phyloP scores from a whole-genome alignment of 2,797 vertebrate genomes.

The Alfaro cultratus region DNA sequence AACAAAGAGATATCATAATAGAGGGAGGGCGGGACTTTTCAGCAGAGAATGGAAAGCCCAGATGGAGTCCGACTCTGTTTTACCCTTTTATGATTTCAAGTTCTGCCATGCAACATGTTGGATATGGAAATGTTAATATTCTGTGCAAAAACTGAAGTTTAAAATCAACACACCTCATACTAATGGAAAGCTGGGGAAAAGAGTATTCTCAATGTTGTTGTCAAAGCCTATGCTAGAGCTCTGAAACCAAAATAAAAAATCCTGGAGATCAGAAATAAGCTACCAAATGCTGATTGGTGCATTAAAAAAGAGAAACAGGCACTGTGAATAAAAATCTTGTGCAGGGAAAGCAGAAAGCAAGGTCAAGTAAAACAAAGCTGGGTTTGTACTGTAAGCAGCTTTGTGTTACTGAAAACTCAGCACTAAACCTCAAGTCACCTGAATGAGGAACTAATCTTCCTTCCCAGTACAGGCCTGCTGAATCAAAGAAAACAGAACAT shows the following conservation, averaged over 20 bases:
- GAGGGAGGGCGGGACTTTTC: neutral
- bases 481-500: neutral
- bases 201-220: neutral
- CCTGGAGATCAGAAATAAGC: too few relatives aligned
- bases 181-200: neutral
- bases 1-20: too few relatives aligned
- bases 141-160: neutral
- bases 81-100: neutral
- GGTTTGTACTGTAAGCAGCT: neutral
- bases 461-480: neutral
- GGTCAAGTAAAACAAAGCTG: neutral
- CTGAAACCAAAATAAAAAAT: too few relatives aligned
- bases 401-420: neutral
- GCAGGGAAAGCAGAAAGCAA: neutral
- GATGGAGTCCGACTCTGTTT: neutral
- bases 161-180: neutral
- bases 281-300: too few relatives aligned
- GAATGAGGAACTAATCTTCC: neutral
- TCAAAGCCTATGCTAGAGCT: neutral
- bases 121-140: neutral
- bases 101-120: neutral
- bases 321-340: neutral
- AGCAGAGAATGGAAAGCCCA: neutral
- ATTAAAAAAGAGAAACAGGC: neutral
- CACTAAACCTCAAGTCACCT: neutral